A percentile compares a stretch with the other conserved stretches of the same genome.
Evolutionary conservation across 2,888 invertebrate genomes (phyloP).

Genomic region (Acanthosepion lycidas): DNA sequence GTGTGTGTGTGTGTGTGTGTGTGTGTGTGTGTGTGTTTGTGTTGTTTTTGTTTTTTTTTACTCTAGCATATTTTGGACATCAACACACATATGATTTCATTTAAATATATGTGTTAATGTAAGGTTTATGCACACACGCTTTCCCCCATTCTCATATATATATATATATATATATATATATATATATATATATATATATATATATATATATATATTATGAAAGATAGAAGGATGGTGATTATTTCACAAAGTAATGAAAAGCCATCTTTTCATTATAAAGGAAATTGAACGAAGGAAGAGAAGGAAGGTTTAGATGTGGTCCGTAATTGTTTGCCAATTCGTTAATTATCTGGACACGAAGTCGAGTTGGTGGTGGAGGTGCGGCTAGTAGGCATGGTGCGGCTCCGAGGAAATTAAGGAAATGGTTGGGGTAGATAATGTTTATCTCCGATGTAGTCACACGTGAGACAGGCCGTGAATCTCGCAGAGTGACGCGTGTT

Average conservation of each 20-base stretch:
- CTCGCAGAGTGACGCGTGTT: constrained; percentile 4
- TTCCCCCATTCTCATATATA: neutral
- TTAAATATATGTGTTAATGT: neutral
- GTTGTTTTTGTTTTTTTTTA: neutral
- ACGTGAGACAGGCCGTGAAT: constrained; percentile 20
- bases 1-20: too few relatives aligned
- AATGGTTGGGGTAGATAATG: neutral
- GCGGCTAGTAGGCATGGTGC: neutral
- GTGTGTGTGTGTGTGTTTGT: too few relatives aligned
- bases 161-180: neutral
- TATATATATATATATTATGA: neutral
- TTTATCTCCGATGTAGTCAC: constrained; percentile 33
- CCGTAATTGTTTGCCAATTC: neutral
- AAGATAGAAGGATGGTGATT: neutral
- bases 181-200: constrained; percentile 15
- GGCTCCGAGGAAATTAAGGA: neutral
- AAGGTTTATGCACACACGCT: too few relatives aligned
- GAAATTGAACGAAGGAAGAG: neutral
- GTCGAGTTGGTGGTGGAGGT: neutral
- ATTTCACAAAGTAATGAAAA: neutral
- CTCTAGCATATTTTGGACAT: neutral
- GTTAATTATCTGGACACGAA: neutral
- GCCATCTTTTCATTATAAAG: neutral
- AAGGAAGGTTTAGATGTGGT: neutral
- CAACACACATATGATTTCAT: neutral